Conservation (phyloP, 2,888 invertebrate genomes). For the Agrilus cyanescens region DNA sequence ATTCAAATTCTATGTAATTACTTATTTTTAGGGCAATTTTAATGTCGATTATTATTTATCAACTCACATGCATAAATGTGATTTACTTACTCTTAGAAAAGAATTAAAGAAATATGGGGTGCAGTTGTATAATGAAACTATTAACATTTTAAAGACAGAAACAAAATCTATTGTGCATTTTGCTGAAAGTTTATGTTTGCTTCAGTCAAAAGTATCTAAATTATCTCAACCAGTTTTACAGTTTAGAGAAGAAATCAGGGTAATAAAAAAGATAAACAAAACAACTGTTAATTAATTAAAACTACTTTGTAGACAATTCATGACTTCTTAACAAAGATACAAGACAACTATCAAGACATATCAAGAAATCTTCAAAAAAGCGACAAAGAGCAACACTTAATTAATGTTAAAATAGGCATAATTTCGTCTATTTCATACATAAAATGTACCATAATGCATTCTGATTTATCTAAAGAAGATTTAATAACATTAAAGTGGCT, state of each 20-base stretch:
- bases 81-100: slow-evolving; percentile 73
- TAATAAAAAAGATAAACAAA: slow-evolving; percentile 29
- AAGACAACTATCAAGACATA: too few species aligned
- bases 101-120: slow-evolving; percentile 85
- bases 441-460: slow-evolving; percentile 21
- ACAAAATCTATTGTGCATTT: slow-evolving; percentile 96
- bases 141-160: slow-evolving; percentile 94
- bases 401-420: slow-evolving; percentile 25
- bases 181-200: slow-evolving; percentile 86
- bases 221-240: slow-evolving; percentile 71
- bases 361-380: not conserved
- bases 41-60: slow-evolving; percentile 87
- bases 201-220: slow-evolving; percentile 76
- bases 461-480: slow-evolving; percentile 28
- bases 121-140: slow-evolving; percentile 85
- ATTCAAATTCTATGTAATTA: not conserved
- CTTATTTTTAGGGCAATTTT: slow-evolving; percentile 62
- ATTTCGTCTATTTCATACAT: slow-evolving; percentile 24
- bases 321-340: not conserved
- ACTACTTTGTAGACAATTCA: not conserved
- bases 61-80: slow-evolving; percentile 45
- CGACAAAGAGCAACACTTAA: slow-evolving; percentile 9
- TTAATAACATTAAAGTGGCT: slow-evolving; percentile 57
- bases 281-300: not conserved
- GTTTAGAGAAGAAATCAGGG: slow-evolving; percentile 72